phyloP scores from a whole-genome alignment of 2,888 invertebrate genomes.

The Harpalus rubripes region DNA sequence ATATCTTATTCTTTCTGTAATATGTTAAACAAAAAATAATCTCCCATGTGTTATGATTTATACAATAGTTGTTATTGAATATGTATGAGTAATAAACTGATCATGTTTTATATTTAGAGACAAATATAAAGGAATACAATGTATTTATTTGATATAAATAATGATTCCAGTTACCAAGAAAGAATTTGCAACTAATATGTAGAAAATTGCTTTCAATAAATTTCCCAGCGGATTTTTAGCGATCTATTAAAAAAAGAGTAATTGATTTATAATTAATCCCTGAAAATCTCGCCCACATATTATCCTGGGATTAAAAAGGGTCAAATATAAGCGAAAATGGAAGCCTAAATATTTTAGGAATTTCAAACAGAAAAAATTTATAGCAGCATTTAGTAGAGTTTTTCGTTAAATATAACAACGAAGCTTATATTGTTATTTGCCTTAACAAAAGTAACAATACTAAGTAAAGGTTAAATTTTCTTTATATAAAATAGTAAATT shows the following conservation, averaged over 20 bases:
- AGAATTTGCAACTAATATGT: no score
- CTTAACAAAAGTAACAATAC: not conserved
- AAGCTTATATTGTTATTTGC: not conserved
- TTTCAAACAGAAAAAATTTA: constrained; percentile 20
- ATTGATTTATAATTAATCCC: constrained; percentile 24
- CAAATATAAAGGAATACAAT: no score
- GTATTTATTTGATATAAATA: no score
- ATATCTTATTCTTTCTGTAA: no score
- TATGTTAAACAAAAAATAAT: no score
- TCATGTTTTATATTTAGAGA: no score
- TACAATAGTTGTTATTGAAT: no score
- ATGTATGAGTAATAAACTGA: no score
- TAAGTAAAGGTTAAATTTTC: no score
- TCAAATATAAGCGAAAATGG: constrained; percentile 9
- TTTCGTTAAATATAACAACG: not conserved
- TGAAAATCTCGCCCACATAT: not conserved
- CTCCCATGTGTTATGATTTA: no score
- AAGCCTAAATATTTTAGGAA: constrained; percentile 28
- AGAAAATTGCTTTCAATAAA: not conserved
- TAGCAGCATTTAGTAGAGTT: not conserved
- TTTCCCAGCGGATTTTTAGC: constrained; percentile 6
- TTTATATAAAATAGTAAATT: not conserved
- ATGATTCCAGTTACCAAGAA: no score
- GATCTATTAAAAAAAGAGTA: constrained; percentile 19
- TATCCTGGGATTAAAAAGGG: constrained; percentile 26